Evolutionary conservation across 2,113 vertebrate genomes (phyloP), one percentile per base, ranked within the genome.

Genomic region (Leucoraja erinaceus): DNA sequence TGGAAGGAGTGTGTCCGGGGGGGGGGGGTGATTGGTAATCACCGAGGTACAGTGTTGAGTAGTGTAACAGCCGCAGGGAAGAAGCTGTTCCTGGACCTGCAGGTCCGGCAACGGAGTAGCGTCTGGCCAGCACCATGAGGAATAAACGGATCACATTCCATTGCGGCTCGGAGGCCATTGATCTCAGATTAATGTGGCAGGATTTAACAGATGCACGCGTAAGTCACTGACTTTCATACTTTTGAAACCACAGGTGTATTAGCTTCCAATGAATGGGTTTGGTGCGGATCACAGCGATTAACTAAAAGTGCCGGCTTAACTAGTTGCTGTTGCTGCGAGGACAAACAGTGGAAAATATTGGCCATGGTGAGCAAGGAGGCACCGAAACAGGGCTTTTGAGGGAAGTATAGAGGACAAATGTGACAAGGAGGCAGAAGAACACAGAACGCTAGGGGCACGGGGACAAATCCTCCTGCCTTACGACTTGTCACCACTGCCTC

Each of bases 221-320:
- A 70, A 90, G 20, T 70, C n/a, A 59, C 59, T 66, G 84, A 88
- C 56, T 88, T 66, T 88, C 88, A 70, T 18, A 66, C 68, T 70
- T 90, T 90, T 90, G 88, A 90, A 90, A 70, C 63, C 20, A 31
- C 63, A 90, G 18, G 28, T 11, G 33, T 68, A 90, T 59, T 84
- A 59, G 56, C 22, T 59, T 86, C 56, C 81, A 86, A 14, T 86
- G 81, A 86, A 61, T 61, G n/a, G 22, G n/a, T 68, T 47, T 68
- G 7, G 10, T 8, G 88, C 70, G 31, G 25, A 38, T 70, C 10
- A 18, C 8, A 90, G 88, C 18, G 18, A 47, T 90, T 70, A 70
- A 47, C 28, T 33, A 38, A 86, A 90, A 70, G 14, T 68, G n/a
- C 88, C 68, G 61, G n/a, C 63, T 90, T 90, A 38, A 90, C 3